phyloP scores from a whole-genome alignment of 1,140 invertebrate genomes.

The Neelides sp. region DNA sequence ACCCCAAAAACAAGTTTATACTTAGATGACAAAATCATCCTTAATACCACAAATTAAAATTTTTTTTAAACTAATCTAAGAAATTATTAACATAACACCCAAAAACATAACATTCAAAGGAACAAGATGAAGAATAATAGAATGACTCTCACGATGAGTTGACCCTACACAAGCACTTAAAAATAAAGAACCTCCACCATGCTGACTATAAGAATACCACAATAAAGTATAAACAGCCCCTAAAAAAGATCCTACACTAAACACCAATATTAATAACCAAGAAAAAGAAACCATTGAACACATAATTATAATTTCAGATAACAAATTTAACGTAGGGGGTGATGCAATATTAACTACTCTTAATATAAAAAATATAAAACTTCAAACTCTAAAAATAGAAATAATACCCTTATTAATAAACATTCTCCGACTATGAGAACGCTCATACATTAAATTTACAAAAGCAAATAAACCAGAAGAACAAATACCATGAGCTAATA shows the following conservation, averaged over 20 bases:
- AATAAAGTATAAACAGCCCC: conserved; percentile 20
- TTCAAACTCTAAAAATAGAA: conserved; percentile 26
- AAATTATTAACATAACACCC: conserved; percentile 37
- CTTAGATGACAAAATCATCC: conserved; percentile 34
- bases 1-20: conserved; percentile 36
- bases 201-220: conserved; percentile 40
- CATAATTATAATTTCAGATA: conserved; percentile 25
- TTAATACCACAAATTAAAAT: conserved; percentile 25
- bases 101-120: conserved; percentile 47
- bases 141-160: conserved; percentile 43
- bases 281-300: conserved; percentile 7
- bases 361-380: conserved; percentile 20
- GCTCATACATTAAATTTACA: conserved; percentile 49
- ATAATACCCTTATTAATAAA: conserved; percentile 36
- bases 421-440: conserved; percentile 36
- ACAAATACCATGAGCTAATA: conserved; percentile 48
- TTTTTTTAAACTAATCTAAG: conserved; percentile 35
- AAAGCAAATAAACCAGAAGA: conserved; percentile 56
- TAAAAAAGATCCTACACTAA: conserved; percentile 21
- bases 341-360: conserved; percentile 23
- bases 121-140: conserved; percentile 46
- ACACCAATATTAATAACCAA: conserved; percentile 12
- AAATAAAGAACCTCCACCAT: conserved; percentile 40
- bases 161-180: conserved; percentile 36
- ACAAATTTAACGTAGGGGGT: conserved; percentile 23